A percentile compares a stretch with the other conserved stretches of the same genome.
Conservation (phyloP, 30 jellyfish, hydroid and myxozoan species). For the Phacellophora camtschatica region DNA sequence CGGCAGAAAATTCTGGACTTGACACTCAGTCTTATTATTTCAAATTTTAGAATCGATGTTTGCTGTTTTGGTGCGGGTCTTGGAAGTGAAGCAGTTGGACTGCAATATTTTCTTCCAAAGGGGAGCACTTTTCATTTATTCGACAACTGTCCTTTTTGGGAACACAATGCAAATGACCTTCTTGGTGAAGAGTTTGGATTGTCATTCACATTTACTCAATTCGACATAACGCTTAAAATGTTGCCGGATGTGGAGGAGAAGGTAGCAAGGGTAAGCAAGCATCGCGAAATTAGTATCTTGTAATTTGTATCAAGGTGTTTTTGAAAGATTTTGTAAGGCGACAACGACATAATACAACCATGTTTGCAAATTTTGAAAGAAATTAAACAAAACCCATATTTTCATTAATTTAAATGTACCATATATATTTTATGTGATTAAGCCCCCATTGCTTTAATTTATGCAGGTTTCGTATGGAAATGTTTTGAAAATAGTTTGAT, state of each 20-base stretch:
- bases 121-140: constrained; percentile 66
- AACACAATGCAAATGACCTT: constrained; percentile 85
- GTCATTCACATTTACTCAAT: constrained; percentile 49
- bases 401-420: too few relatives aligned
- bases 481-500: too few relatives aligned
- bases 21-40: background rate
- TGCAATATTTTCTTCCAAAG: constrained; percentile 72
- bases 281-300: too few relatives aligned
- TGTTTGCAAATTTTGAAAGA: too few relatives aligned
- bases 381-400: too few relatives aligned
- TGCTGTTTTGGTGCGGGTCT: constrained; percentile 98
- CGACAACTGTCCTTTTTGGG: constrained; percentile 90
- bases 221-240: constrained; percentile 66
- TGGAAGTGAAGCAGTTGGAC: constrained; percentile 93
- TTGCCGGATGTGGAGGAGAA: constrained; percentile 28
- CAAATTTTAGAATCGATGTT: constrained; percentile 63
- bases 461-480: too few relatives aligned
- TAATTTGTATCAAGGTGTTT: too few relatives aligned
- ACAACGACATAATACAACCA: too few relatives aligned
- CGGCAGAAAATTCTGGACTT: background rate
- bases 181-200: constrained; percentile 67
- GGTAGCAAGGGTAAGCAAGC: constrained; percentile 61
- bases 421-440: too few relatives aligned
- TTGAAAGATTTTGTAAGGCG: too few relatives aligned
- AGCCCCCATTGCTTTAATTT: too few relatives aligned